Conservation (phyloP, 2,888 invertebrate genomes). For the Philonicus albiceps region DNA sequence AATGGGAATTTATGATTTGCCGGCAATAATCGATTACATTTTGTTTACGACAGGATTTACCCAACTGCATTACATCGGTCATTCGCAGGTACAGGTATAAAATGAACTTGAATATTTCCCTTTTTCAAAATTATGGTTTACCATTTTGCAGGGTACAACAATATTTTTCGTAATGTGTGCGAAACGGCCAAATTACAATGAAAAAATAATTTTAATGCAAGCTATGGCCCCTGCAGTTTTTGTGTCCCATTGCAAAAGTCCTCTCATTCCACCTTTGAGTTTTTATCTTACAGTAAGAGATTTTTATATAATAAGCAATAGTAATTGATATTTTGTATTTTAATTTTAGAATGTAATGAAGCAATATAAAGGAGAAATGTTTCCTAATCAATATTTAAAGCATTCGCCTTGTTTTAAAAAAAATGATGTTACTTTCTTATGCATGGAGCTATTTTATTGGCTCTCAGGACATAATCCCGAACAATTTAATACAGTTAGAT, state of each 20-base stretch:
- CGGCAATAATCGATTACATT: conserved; percentile 66
- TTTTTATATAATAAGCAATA: not conserved
- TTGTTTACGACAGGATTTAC: conserved; percentile 59
- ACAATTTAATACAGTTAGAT: not conserved
- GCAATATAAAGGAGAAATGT: not conserved
- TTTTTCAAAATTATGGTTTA: not conserved
- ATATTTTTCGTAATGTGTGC: conserved; percentile 67
- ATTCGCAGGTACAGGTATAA: conserved; percentile 62
- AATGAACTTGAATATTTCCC: not conserved
- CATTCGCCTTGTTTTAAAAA: not conserved
- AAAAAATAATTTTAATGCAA: conserved; percentile 66
- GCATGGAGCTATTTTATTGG: not conserved
- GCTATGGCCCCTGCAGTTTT: conserved; percentile 70
- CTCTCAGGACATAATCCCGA: not conserved
- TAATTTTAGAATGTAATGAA: not conserved
- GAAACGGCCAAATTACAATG: conserved; percentile 65
- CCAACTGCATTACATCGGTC: conserved; percentile 67
- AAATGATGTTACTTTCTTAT: not conserved
- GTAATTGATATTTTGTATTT: not conserved
- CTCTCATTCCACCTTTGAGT: conserved; percentile 55
- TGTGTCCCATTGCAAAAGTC: conserved; percentile 63
- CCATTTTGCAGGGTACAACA: conserved; percentile 68
- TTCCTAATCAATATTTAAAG: not conserved
- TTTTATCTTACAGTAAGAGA: not conserved
- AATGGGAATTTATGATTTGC: conserved; percentile 66